Percentiles rank a stretch among this genome's conserved stretches.
Conservation (phyloP, 2,888 invertebrate species). For the Siphonodentalium dalli region DNA sequence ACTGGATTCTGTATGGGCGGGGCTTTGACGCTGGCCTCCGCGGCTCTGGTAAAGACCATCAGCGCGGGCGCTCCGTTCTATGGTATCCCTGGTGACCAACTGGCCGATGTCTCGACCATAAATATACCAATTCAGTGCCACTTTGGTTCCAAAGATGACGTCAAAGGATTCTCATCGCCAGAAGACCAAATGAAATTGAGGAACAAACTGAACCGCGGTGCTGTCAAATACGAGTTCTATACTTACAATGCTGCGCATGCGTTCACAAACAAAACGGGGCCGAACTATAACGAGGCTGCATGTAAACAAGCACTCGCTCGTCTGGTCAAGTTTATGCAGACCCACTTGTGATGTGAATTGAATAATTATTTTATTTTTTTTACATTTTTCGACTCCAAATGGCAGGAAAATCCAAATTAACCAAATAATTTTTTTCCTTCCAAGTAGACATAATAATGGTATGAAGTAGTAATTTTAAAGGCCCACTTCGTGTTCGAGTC, state of each 20-base stretch:
- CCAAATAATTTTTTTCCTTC: too few relatives aligned
- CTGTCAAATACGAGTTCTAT: conserved; percentile 34
- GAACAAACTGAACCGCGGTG: conserved; percentile 36
- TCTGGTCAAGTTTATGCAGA: conserved; percentile 43
- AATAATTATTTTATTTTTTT: too few relatives aligned
- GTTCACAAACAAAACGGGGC: conserved; percentile 41
- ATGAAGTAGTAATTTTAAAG: too few relatives aligned
- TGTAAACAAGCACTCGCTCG: conserved; percentile 34
- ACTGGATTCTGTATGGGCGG: conserved; percentile 63
- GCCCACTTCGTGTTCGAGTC: too few relatives aligned
- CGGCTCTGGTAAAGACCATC: conserved; percentile 40
- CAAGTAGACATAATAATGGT: too few relatives aligned
- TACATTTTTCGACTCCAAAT: too few relatives aligned
- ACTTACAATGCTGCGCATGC: conserved; percentile 47
- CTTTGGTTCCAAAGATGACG: conserved; percentile 47
- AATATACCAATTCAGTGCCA: conserved; percentile 55
- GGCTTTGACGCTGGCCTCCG: conserved; percentile 49
- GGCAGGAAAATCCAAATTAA: too few relatives aligned
- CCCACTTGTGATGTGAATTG: conserved; percentile 25
- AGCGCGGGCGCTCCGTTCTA: conserved; percentile 58
- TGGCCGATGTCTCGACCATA: conserved; percentile 48
- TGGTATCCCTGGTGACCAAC: conserved; percentile 44
- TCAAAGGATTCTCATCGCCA: conserved; percentile 50
- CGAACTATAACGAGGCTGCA: conserved; percentile 39
- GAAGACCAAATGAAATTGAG: conserved; percentile 40